Evolutionary conservation across 2,113 vertebrate genomes (phyloP), one percentile per base, ranked within the genome.

Genomic region (Potamarius usumacintae): DNA sequence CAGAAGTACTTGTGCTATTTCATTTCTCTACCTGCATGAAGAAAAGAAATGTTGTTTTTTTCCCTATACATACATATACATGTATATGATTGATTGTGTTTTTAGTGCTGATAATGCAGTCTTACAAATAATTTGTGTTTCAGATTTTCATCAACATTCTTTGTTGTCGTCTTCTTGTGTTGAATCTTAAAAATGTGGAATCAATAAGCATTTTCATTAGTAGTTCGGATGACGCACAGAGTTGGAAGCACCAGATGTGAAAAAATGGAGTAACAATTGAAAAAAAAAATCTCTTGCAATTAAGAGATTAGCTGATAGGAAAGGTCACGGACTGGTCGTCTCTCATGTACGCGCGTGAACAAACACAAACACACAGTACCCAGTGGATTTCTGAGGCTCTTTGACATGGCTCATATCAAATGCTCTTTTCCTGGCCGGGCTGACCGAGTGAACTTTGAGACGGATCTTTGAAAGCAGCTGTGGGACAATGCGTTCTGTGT

Each of bases 401-500:
- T 34, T 74, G 55, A 78, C 25, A 30, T 84, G 84, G 62, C n/a
- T 86, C 74, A 77, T 85, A 90, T 90, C 82, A 74, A 89, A 72
- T 83, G 48, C 58, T 84, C 62, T 82, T 85, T 89, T 89, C 83
- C 85, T 85, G 85, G 83, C 83, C 63, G 34, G 50, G 20, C 77
- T 85, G 87, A 85, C 87, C 82, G 55, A 71, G 60, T 87, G 88
- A 89, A 89, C 90, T 89, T 74, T 83, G 83, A 80, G 88, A 80
- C 84, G n/a, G 86, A 63, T 71, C 80, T 89, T 89, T 88, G 86
- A 89, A 77, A 88, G 77, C 60, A 72, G 82, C 84, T 88, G 87
- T 71, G 77, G 82, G 87, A 91, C 88, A 91, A 91, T 89, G 87
- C 63, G 25, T 76, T 86, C 90, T 86, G 90, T 91, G 86, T 91